Evolutionary conservation across 2,888 invertebrate species (phyloP).

Genomic region (Spatulosminthurus flaviceps): DNA sequence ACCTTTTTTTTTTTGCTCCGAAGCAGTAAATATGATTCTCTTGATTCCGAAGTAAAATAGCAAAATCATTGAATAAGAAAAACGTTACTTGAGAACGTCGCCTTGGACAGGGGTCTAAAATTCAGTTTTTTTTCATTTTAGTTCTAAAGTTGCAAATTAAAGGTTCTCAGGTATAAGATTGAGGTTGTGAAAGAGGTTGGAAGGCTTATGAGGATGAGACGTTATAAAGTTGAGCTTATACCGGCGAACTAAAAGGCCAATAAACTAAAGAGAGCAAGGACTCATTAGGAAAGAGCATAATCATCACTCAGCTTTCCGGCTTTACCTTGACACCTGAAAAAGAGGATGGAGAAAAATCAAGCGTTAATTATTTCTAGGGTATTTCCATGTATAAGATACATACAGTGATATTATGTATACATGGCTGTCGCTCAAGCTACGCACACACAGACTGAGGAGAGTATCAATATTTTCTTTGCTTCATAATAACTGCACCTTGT

Average conservation of each 20-base stretch:
- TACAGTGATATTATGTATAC: background rate
- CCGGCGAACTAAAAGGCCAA: constrained; percentile 25
- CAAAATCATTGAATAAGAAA: too few relatives aligned
- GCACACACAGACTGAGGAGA: background rate
- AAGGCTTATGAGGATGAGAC: too few relatives aligned
- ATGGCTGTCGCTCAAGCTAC: background rate
- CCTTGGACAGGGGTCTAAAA: too few relatives aligned
- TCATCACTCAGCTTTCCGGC: constrained; percentile 29
- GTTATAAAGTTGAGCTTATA: too few relatives aligned
- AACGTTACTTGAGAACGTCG: too few relatives aligned
- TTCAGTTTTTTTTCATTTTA: too few relatives aligned
- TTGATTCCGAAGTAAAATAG: too few relatives aligned
- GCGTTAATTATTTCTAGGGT: constrained; percentile 2
- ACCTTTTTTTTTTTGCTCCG: too few relatives aligned
- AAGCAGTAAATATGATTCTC: too few relatives aligned
- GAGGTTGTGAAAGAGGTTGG: too few relatives aligned
- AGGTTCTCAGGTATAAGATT: too few relatives aligned
- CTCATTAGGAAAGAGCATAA: constrained; percentile 35
- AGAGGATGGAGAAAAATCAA: constrained; percentile 4
- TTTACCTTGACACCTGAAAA: background rate
- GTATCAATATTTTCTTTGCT: background rate
- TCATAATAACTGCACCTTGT: constrained; percentile 9
- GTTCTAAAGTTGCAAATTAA: too few relatives aligned
- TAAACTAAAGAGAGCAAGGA: constrained; percentile 38
- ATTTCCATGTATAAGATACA: background rate